Percentiles rank a stretch among this genome's conserved stretches.
Conservation (phyloP, 2,113 vertebrate species). For the Phalacrocorax aristotelis region DNA sequence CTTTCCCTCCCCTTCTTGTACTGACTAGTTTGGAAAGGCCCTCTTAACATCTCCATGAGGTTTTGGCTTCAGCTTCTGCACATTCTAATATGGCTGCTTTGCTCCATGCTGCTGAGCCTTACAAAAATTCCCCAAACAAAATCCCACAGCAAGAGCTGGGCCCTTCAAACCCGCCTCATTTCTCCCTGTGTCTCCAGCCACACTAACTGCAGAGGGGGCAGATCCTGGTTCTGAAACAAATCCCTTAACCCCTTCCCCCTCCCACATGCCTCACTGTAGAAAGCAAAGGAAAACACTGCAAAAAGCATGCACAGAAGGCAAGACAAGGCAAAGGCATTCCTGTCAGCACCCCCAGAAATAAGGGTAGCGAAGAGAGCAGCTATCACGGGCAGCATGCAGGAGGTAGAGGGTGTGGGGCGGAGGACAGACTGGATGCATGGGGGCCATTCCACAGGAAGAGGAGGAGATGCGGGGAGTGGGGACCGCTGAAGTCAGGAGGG, state of each 20-base stretch:
- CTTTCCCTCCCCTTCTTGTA: not conserved
- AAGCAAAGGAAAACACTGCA: not conserved
- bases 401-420: too few relatives aligned
- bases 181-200: not conserved
- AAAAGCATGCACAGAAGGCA: slow-evolving; percentile 24
- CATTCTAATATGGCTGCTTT: not conserved
- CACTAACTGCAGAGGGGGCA: not conserved
- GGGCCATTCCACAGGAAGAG: not conserved
- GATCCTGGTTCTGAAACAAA: not conserved
- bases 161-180: not conserved
- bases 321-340: not conserved
- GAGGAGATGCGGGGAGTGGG: not conserved
- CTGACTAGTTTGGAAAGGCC: not conserved
- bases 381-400: not conserved
- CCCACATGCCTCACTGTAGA: not conserved
- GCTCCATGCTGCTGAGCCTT: not conserved
- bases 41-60: not conserved
- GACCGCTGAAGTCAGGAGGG: not conserved
- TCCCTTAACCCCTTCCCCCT: not conserved
- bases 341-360: not conserved
- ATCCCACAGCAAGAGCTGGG: not conserved
- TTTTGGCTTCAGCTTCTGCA: not conserved
- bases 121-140: not conserved
- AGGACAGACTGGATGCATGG: not conserved
- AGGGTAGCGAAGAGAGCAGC: not conserved